Base-by-base conservation (phyloP, 2,113 vertebrate species). In the Potamarius usumacintae region DNA sequence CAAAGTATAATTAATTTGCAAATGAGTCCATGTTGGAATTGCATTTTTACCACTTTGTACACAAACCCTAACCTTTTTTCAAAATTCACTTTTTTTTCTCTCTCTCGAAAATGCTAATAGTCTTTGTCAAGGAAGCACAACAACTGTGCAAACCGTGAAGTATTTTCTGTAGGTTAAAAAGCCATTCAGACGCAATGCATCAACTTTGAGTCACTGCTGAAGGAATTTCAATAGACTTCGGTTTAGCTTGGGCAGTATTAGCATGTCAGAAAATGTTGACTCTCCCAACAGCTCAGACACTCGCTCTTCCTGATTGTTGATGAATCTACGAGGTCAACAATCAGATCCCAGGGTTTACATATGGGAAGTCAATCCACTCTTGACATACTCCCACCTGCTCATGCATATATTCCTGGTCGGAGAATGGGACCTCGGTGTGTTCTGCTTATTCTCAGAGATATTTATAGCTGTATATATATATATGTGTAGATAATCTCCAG, bases 181-280 rank as follows among this genome's bases (percentile, higher is more conserved):
- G 77, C 67, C 86, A 69, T 74, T 72, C 78, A 27, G 57, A 76
- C 11, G 7, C 65, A 77, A n/a, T 83, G 67, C n/a, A 53, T 87
- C 71, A 82, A 83, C 86, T 79, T 90, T 71, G 71, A 62, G 57
- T 65, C 63, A 83, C 71, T 81, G 60, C 12, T 74, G 20, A 83
- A 71, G 58, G 71, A 86, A 63, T 82, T 82, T 62, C 85, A 91
- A 91, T 90, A 86, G 82, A 90, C 92, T 77, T 58, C 67, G 69
- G 20, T 89, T 93, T 85, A 62, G 69, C 87, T 76, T 88, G 62
- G 55, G 79, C 53, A 60, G 88, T 76, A 83, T 91, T 91, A 91
- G 90, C 83, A 55, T 89, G 89, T 90, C 87, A 85, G 81, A 89
- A 92, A 89, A 86, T 92, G 89, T 92, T 91, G 91, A 93, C 92